Percentiles rank a stretch among this genome's conserved stretches.
Evolutionary conservation across 2,888 invertebrate genomes (phyloP).

Genomic region (Drepana falcataria): DNA sequence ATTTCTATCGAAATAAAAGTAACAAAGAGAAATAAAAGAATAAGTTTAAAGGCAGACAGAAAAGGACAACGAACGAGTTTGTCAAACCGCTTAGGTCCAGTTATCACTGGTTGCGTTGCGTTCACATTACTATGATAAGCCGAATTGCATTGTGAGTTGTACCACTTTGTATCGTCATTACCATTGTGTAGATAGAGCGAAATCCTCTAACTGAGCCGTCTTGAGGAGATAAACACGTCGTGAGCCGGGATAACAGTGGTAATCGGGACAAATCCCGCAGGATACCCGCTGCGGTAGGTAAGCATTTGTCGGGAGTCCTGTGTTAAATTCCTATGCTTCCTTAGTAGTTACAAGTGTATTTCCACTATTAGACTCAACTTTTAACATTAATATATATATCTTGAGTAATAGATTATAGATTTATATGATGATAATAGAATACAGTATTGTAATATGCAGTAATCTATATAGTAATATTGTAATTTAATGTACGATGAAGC

Average conservation of each 20-base stretch:
- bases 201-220: constrained; percentile 27
- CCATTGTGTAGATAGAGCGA: constrained; percentile 25
- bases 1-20: constrained; percentile 2
- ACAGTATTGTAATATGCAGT: too few relatives aligned
- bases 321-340: constrained; percentile 47
- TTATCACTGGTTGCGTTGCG: constrained; percentile 9
- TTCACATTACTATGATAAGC: background rate
- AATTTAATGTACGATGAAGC: too few relatives aligned
- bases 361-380: constrained; percentile 21
- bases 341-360: constrained; percentile 33
- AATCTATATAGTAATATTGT: too few relatives aligned
- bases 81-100: constrained; percentile 6
- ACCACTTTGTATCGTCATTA: constrained; percentile 19
- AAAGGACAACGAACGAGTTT: background rate
- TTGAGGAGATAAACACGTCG: constrained; percentile 18
- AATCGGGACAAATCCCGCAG: constrained; percentile 51
- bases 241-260: constrained; percentile 16
- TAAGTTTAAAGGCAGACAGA: constrained; percentile 18
- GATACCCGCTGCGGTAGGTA: constrained; percentile 68
- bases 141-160: background rate
- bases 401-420: too few relatives aligned
- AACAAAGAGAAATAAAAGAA: constrained; percentile 12
- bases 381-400: background rate
- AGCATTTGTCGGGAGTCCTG: constrained; percentile 47
- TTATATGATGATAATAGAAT: too few relatives aligned